Evolutionary conservation across 1,140 invertebrate genomes (phyloP), one percentile per base, ranked within the genome.

Genomic region (Heliconius nattereri): DNA sequence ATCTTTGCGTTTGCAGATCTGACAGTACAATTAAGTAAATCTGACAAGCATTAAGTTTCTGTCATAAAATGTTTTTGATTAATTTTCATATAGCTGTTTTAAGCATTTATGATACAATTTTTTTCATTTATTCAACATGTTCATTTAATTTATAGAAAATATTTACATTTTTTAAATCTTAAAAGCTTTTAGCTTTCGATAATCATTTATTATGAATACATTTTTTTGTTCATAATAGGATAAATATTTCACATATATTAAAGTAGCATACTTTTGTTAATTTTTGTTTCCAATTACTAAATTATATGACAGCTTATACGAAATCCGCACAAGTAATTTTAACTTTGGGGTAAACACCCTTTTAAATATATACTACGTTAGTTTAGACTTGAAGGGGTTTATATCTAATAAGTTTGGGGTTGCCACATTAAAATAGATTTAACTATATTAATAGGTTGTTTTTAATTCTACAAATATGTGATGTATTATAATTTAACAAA

Each of bases 361-460:
- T 29, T 66, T 66, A 66, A 66, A 66, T 66, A 66, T 66, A 66
- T 66, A 66, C 60, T 66, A 29, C 13, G 13, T 66, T 29, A 66
- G 60, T 66, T 66, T 66, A 66, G 60, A 29, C 8, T 29, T 66
- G 26, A 60, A 60, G 57, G 57, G 60, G 9, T 66, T 29, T 66
- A 29, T 26, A 16, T 16, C 13, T 45, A 16, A 45, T 66, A 66
- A 66, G 23, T 66, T 66, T 66, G 29, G 57, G 57, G 57, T 60
- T 60, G 57, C 57, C 57, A 60, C 57, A 60, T 26, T 60, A 11
- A 26, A 60, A 60, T 60, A 60, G 8, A 60, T 60, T 60, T 26
- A 26, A 60, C 57, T 60, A 23, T 60, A n/a, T 26, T n/a, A 60
- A 54, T n/a, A 9, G 40, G 13, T 45, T 45, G 11, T 5, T 45